These are phyloP conservation scores for Ypsolopha sequella DNA, from an alignment of 2,888 invertebrate genomes.

Conservation along the genomic window DNA sequence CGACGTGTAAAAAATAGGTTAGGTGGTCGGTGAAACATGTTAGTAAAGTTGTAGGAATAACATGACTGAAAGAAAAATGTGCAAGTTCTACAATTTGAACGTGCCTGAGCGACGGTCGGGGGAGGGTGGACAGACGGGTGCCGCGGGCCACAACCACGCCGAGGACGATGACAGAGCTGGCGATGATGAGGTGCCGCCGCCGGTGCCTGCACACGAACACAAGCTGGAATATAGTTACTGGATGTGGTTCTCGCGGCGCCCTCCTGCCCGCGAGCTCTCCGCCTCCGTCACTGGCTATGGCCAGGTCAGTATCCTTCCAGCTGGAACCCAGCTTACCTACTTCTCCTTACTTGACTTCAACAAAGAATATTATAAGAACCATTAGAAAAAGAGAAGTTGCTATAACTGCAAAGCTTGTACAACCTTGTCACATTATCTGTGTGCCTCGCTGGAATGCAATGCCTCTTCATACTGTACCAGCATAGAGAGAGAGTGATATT, in stretches of 20 bases:
- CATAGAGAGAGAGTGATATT: too few species aligned
- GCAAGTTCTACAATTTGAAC: conserved; percentile 69
- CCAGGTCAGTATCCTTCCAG: conserved; percentile 26
- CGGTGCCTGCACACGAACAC: conserved; percentile 87
- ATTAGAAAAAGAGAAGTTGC: too few species aligned
- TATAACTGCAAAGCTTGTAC: too few species aligned
- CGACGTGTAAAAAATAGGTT: conserved; percentile 50
- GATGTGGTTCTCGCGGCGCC: conserved; percentile 85
- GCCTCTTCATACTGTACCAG: too few species aligned
- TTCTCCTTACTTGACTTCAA: too few species aligned
- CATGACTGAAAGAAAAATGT: conserved; percentile 70
- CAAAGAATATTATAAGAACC: too few species aligned
- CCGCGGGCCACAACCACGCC: conserved; percentile 37
- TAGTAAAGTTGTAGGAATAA: conserved; percentile 56
- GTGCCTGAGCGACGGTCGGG: conserved; percentile 64
- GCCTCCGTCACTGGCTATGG: conserved; percentile 59
- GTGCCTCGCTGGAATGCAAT: too few species aligned
- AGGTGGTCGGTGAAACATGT: conserved; percentile 67
- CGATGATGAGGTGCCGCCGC: conserved; percentile 44
- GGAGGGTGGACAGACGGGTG: conserved; percentile 28
- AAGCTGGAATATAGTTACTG: conserved; percentile 94
- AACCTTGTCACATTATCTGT: too few species aligned
- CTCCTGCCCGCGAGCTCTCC: conserved; percentile 55
- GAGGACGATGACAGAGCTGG: conserved; percentile 51
- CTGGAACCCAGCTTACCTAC: too few species aligned